Percentiles rank a stretch among this genome's conserved stretches.
phyloP scores from a whole-genome alignment of 2,113 vertebrate genomes.

The Apteryx owenii region DNA sequence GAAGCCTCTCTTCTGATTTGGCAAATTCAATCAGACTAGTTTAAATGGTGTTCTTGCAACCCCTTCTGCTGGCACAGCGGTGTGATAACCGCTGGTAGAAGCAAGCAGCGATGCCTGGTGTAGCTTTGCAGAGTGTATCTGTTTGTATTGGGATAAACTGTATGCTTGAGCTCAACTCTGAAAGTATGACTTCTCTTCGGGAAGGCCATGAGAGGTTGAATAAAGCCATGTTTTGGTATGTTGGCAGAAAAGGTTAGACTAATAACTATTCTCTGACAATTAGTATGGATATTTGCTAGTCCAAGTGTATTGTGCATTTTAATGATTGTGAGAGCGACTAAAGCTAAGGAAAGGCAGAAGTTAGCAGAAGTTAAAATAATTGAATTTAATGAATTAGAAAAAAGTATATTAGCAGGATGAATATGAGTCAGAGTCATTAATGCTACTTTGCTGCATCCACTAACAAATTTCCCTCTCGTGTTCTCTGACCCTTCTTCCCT shows the following conservation, averaged over 20 bases:
- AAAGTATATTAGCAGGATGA: neutral
- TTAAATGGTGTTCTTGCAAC: neutral
- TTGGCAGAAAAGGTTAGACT: neutral
- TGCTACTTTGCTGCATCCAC: neutral
- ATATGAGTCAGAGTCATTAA: neutral
- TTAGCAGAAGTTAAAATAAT: neutral
- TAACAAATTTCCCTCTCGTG: neutral
- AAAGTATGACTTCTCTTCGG: neutral
- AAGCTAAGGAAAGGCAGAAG: neutral
- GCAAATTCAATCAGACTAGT: neutral
- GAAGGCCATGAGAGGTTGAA: neutral
- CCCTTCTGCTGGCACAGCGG: neutral
- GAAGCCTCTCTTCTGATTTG: neutral
- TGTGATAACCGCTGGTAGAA: neutral
- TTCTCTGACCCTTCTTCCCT: neutral
- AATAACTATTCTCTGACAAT: neutral
- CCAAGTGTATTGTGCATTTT: neutral
- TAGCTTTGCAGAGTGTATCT: neutral
- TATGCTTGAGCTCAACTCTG: neutral
- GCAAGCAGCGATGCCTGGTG: neutral
- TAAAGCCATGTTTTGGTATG: neutral
- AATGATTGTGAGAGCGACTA: neutral
- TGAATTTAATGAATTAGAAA: neutral
- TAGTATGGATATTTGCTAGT: neutral
- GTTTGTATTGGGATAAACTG: accelerated